A percentile compares a stretch with the other conserved stretches of the same genome.
Evolutionary conservation across 23 tunicate species (phyloP).

Genomic region (Diplosoma virens): DNA sequence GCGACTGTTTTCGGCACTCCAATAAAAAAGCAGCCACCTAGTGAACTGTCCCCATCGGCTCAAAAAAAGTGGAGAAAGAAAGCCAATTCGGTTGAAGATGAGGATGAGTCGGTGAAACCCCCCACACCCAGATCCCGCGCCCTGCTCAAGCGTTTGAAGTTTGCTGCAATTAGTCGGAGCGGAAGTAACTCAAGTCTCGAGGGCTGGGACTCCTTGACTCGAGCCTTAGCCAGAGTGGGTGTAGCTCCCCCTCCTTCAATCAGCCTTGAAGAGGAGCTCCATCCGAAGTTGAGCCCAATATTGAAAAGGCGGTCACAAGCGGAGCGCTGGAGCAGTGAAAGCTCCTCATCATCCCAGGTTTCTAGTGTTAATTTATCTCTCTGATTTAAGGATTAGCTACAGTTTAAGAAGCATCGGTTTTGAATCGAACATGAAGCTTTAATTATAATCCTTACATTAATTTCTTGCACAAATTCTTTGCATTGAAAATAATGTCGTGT

Average conservation of each 20-base stretch:
- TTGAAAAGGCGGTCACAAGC: conserved; percentile 30
- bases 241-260: neutral
- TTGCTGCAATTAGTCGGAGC: conserved; percentile 22
- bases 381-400: neutral
- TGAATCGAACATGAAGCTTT: neutral
- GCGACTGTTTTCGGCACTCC: conserved; percentile 26
- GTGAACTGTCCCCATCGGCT: neutral
- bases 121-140: conserved; percentile 24
- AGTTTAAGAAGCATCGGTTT: neutral
- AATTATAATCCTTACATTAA: neutral
- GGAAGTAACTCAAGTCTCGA: conserved; percentile 38
- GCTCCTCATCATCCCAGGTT: neutral
- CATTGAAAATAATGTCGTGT: neutral
- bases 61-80: neutral
- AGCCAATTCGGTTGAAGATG: conserved; percentile 8
- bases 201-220: conserved; percentile 76
- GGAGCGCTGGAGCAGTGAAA: conserved; percentile 2
- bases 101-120: neutral
- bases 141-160: conserved; percentile 30
- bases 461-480: neutral
- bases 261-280: neutral
- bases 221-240: conserved; percentile 84
- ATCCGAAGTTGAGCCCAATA: conserved; percentile 58
- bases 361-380: too few species aligned
- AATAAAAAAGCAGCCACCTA: neutral